Base-by-base conservation (phyloP, 1,140 invertebrate genomes). In the Wasmannia auropunctata region DNA sequence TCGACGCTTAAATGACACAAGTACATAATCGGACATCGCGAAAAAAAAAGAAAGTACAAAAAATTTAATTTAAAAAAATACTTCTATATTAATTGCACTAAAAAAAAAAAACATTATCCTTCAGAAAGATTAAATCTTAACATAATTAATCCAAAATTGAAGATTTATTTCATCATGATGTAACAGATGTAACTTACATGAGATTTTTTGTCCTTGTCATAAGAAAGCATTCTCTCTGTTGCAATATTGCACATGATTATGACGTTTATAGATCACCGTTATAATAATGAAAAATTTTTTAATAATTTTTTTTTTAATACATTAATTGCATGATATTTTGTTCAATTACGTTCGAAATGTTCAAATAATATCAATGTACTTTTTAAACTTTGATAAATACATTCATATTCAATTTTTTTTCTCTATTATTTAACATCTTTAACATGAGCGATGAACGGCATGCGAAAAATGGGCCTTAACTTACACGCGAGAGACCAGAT, bases 391-490 rank as follows among this genome's bases (percentile, higher is more conserved):
- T n/a, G n/a, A 37, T 46, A 14, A 46, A 46, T 46, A 46, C 14
- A 14, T 46, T 46, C 16, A 0, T 46, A 16, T 46, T 14, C 4
- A 16, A 46, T 34, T 37, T 63, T 63, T 65, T 25, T 22, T 40
- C n/a, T n/a, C 0, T 7, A n/a, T 63, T n/a, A n/a, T 22, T 65
- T 10, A n/a, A 65, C 37, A 14, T 14, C 4, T 22, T 40, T 14
- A 40, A 65, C 25, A 28, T 43, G 40, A 70, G 25, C 43, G 43
- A 60, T n/a, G 22, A 76, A 10, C 4, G 25, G 43, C 70, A 74
- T 40, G 75, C 34, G 77, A 69, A 80, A 65, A 81, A 81, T 81
- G 25, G 49, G 49, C 25, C 25, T 58, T 37, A 70, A 72, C n/a
- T 70, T 51, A 60, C 51, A 28, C 56, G 31, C 58, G 43, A 34